A percentile compares a stretch with the other conserved stretches of the same genome.
phyloP scores from a whole-genome alignment of 1,140 invertebrate genomes.

The Copidosoma floridanum region DNA sequence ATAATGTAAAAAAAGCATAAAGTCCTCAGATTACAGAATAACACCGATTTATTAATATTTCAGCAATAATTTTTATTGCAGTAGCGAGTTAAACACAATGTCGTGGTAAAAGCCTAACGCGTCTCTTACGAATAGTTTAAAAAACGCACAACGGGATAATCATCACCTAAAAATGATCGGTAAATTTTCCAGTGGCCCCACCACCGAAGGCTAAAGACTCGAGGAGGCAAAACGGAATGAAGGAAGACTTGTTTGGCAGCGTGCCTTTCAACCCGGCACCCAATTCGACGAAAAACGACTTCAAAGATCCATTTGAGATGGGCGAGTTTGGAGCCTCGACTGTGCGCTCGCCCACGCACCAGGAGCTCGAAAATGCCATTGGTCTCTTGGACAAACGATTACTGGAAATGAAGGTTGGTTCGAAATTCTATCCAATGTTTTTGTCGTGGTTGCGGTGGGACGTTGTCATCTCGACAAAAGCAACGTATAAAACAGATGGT shows the following conservation, averaged over 20 bases:
- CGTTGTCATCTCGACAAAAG: too few species aligned
- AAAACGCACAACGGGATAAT: too few species aligned
- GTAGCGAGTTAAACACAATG: too few species aligned
- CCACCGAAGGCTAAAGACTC: constrained; percentile 76
- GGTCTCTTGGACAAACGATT: constrained; percentile 76
- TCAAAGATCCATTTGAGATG: constrained; percentile 74
- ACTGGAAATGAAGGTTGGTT: constrained; percentile 75
- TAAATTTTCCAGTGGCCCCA: constrained; percentile 75
- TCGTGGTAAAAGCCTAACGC: too few species aligned
- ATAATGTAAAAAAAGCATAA: too few species aligned
- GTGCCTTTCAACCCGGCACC: constrained; percentile 60
- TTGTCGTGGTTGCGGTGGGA: too few species aligned
- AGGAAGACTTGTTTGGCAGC: constrained; percentile 61
- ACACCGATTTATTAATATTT: background rate
- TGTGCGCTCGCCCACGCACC: constrained; percentile 52
- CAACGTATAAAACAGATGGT: too few species aligned
- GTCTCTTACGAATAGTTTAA: too few species aligned
- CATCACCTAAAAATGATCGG: too few species aligned
- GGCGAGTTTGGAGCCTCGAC: constrained; percentile 65
- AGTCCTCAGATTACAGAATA: too few species aligned
- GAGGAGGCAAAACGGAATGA: constrained; percentile 59
- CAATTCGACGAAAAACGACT: constrained; percentile 50
- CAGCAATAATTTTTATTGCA: background rate
- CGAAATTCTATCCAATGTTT: too few species aligned
- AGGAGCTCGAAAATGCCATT: constrained; percentile 69